These are phyloP conservation scores for Lindbergichthys nudifrons DNA, from an alignment of 2,797 vertebrate genomes.

Conservation along the genomic window DNA sequence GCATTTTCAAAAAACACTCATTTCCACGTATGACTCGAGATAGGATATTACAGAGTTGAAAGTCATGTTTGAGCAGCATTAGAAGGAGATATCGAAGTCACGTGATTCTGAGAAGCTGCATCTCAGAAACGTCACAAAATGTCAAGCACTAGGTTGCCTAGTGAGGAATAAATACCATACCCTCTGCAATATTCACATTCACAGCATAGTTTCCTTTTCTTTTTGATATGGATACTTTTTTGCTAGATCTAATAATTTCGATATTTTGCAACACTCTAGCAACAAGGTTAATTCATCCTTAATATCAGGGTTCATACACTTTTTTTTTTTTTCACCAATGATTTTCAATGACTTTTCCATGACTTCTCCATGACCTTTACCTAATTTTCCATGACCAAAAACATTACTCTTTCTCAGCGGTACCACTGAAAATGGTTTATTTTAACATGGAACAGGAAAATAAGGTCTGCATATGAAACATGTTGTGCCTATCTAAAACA, in stretches of 20 bases:
- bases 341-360: no score
- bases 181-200: not conserved
- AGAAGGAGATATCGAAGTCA: conserved; percentile 57
- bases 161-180: conserved; percentile 14
- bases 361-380: no score
- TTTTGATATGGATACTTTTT: not conserved
- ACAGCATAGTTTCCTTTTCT: not conserved
- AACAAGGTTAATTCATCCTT: not conserved
- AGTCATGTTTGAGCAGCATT: conserved; percentile 62
- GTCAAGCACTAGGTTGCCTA: conserved; percentile 52
- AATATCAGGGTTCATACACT: no score
- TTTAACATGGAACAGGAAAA: no score
- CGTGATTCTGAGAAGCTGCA: conserved; percentile 48
- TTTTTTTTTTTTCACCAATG: no score
- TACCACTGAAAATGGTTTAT: no score
- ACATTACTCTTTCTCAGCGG: no score
- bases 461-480: no score
- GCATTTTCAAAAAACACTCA: conserved; percentile 74
- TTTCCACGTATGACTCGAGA: conserved; percentile 70
- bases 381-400: no score
- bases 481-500: no score
- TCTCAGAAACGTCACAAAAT: conserved; percentile 57
- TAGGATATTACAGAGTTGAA: conserved; percentile 65
- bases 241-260: not conserved
- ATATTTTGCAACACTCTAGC: not conserved